Percentiles rank a stretch among this genome's conserved stretches.
phyloP scores from a whole-genome alignment of 1,140 invertebrate species.

The Lucilia cuprina region DNA sequence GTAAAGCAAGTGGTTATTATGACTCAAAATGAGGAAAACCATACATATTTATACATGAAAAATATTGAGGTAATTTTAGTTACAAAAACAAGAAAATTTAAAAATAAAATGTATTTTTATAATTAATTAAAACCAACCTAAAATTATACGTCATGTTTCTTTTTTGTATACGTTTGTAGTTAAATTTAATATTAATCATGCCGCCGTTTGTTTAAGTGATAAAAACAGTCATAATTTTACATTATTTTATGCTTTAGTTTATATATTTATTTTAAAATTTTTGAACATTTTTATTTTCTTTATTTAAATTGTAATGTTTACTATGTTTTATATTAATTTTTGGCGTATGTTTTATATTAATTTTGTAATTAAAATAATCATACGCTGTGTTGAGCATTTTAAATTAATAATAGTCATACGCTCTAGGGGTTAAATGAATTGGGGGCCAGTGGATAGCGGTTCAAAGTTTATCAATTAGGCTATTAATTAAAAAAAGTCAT shows the following conservation, averaged over 20 bases:
- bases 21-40: slow-evolving; percentile 4
- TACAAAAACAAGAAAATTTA: background rate
- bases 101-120: background rate
- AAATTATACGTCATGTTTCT: background rate
- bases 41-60: background rate
- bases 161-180: too few species aligned
- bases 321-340: background rate
- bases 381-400: background rate
- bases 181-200: too few species aligned
- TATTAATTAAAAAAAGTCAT: too few species aligned
- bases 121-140: background rate
- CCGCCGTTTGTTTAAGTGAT: too few species aligned
- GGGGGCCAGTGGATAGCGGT: too few species aligned
- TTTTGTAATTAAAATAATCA: background rate
- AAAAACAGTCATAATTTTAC: too few species aligned
- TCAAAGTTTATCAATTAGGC: too few species aligned
- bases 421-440: too few species aligned
- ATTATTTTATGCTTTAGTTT: too few species aligned
- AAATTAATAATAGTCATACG: slow-evolving; percentile 8
- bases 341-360: background rate
- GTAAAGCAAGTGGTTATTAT: slow-evolving; percentile 25
- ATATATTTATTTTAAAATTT: too few species aligned
- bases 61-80: background rate
- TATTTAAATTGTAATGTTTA: background rate
- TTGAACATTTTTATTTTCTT: too few species aligned